Conservation (phyloP, 23 tunicate species). For the Diplosoma virens region DNA sequence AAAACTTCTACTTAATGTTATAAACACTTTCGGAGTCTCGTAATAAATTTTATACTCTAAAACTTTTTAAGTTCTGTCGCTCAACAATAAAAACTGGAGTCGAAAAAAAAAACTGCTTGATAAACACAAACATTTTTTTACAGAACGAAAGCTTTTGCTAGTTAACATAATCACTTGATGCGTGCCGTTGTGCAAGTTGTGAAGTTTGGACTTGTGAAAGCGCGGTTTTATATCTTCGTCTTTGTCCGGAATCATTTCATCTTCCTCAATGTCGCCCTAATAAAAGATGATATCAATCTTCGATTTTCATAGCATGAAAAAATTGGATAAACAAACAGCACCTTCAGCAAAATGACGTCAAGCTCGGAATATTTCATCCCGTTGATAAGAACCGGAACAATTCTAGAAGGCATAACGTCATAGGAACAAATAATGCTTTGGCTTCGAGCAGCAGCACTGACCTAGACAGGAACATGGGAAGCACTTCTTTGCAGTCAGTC, state of each 20-base stretch:
- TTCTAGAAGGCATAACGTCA: conserved; percentile 12
- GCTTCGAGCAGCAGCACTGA: not conserved
- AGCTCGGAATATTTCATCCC: conserved; percentile 97
- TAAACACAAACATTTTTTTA: too few species aligned
- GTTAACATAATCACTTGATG: not conserved
- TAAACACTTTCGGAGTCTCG: too few species aligned
- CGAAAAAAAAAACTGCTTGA: too few species aligned
- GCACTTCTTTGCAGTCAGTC: conserved; percentile 57
- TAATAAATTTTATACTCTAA: too few species aligned
- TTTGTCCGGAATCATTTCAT: conserved; percentile 95
- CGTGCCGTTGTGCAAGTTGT: conserved; percentile 71
- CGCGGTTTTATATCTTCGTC: conserved; percentile 98
- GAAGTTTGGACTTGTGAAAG: conserved; percentile 93
- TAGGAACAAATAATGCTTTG: not conserved
- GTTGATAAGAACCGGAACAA: conserved; percentile 84
- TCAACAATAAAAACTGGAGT: too few species aligned
- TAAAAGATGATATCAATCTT: not conserved
- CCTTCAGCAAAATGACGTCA: conserved; percentile 87
- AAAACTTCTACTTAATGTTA: too few species aligned
- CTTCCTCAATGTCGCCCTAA: conserved; percentile 95
- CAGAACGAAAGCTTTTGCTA: not conserved
- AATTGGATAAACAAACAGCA: not conserved
- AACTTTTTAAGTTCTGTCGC: too few species aligned
- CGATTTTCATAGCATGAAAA: too few species aligned
- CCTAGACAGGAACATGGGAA: conserved; percentile 69